Evolutionary conservation across 2,888 invertebrate species (phyloP).

Genomic region (Epinotia bilunana): DNA sequence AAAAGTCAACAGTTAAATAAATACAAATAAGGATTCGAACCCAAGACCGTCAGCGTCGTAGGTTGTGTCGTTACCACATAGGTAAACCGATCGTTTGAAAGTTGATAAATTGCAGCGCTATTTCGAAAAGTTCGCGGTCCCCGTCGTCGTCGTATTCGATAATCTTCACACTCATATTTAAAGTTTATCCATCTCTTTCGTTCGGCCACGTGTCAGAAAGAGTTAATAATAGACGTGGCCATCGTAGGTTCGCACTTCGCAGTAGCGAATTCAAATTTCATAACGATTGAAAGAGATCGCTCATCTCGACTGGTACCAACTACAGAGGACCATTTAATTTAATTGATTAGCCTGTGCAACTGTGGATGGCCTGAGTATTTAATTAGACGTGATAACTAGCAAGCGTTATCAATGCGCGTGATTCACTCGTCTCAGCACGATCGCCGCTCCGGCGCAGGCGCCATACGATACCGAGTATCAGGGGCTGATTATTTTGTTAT

Average conservation of each 20-base stretch:
- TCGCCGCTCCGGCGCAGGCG: neutral
- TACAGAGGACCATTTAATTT: neutral
- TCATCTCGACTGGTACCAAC: neutral
- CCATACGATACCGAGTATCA: neutral
- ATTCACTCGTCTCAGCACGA: conserved; percentile 28
- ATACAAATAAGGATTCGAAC: no score
- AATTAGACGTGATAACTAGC: conserved; percentile 18
- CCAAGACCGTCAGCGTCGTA: no score
- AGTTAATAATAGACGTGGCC: neutral
- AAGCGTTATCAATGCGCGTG: conserved; percentile 23
- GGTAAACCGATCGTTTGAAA: no score
- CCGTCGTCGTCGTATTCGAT: no score
- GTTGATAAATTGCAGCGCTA: no score
- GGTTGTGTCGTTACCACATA: no score
- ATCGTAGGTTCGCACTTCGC: neutral
- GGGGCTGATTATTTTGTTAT: conserved; percentile 2
- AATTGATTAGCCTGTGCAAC: conserved; percentile 1
- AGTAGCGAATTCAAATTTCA: neutral
- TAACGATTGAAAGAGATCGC: neutral
- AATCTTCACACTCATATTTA: no score
- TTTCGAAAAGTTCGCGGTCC: no score
- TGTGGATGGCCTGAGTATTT: conserved; percentile 7
- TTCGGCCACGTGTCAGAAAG: neutral
- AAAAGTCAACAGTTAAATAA: no score
- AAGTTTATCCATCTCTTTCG: neutral